Base-by-base conservation (phyloP, 2,797 vertebrate genomes). In the Sebastes steindachneri region DNA sequence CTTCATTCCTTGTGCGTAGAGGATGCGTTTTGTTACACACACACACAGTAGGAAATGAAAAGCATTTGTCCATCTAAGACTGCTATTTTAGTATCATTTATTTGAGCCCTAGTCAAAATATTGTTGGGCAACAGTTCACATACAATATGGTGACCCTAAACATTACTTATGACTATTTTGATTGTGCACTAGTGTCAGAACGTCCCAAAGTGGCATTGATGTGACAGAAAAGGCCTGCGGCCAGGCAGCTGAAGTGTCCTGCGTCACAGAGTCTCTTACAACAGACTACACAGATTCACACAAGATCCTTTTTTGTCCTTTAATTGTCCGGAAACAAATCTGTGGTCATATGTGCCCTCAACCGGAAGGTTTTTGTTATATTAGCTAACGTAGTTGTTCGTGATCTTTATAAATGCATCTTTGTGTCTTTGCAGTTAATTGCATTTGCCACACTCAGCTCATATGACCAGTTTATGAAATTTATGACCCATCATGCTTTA, bases 401-500 rank as follows among this genome's bases (percentile, higher is more conserved):
- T n/a, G 3, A 10, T 64, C 54, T 69, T 67, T 29, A 54, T 63
- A 28, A 77, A 53, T 35, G 70, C 60, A 29, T 48, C 60, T 21
- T 29, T 84, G 48, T 86, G 41, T 79, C 29, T 84, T 41, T 17
- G 53, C 59, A 26, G 23, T 57, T 37, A 80, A 85, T 65, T 66
- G 2, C 55, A 72, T 88, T 81, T 68, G 23, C 26, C 69, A 87
- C 63, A 72, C 69, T 79, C 2, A 26, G 19, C 71, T 89, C 76
- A 86, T 75, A 19, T 79, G 75, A 87, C 73, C 59, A 29, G 28
- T n/a, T 48, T 19, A 9, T 25, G 23, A 45, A 45, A 37, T 69
- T 14, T 23, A 55, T 7, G 4, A 59, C 11, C 0, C 29, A 31
- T 17, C 9, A 58, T 28, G 37, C 14, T 58, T 62, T 10, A 55